phyloP scores from a whole-genome alignment of 2,888 invertebrate species.

The Brachyopa scutellaris region DNA sequence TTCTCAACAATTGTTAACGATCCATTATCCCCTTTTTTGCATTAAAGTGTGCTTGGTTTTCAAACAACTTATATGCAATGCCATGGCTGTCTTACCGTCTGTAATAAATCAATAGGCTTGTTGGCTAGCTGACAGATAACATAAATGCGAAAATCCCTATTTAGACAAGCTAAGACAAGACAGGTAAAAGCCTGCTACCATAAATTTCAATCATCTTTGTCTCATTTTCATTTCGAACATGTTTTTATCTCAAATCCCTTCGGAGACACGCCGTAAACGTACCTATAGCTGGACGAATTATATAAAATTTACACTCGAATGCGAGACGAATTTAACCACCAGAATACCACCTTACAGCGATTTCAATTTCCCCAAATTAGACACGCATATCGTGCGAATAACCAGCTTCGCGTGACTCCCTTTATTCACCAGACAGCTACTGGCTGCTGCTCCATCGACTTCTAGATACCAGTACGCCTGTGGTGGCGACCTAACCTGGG shows the following conservation, averaged over 20 bases:
- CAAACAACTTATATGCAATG: too few species aligned
- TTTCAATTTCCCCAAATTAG: conserved; percentile 43
- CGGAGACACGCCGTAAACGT: not conserved
- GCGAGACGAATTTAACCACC: conserved; percentile 14
- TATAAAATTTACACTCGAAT: conserved; percentile 12
- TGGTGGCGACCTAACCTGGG: not conserved
- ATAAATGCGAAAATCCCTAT: not conserved
- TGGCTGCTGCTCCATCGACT: not conserved
- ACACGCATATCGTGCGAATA: conserved; percentile 14
- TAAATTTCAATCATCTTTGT: not conserved
- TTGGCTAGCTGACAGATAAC: not conserved
- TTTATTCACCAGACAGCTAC: not conserved
- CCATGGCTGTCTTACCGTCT: too few species aligned
- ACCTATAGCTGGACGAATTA: not conserved
- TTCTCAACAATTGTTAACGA: too few species aligned
- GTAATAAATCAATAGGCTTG: not conserved
- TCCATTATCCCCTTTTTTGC: too few species aligned
- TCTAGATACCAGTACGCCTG: not conserved
- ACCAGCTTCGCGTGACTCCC: not conserved
- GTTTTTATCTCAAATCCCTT: not conserved
- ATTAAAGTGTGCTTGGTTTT: too few species aligned
- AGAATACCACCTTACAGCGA: not conserved
- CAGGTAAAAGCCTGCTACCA: not conserved
- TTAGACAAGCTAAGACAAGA: too few species aligned
- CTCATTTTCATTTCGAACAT: not conserved